Conservation (phyloP, 1,140 invertebrate genomes). For the Sminthurinus signatus region DNA sequence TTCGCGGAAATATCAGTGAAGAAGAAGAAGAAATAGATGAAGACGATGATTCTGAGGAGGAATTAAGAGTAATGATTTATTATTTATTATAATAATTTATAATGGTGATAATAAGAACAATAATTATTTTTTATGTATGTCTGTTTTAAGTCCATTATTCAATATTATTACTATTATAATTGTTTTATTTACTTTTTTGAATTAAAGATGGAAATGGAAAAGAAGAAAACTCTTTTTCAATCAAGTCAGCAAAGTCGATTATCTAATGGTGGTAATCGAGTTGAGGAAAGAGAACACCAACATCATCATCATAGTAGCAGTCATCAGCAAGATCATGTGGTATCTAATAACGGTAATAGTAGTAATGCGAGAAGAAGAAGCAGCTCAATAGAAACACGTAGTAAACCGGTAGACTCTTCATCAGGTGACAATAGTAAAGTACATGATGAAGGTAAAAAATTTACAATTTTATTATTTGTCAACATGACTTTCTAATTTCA, state of each 20-base stretch:
- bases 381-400: neutral
- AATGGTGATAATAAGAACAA: neutral
- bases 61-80: neutral
- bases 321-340: neutral
- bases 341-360: neutral
- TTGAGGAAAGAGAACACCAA: no score
- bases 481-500: neutral
- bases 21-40: neutral
- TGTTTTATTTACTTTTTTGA: neutral
- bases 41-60: neutral
- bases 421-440: constrained; percentile 14
- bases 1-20: no score
- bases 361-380: neutral
- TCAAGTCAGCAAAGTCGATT: neutral
- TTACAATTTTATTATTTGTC: neutral
- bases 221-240: neutral
- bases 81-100: neutral
- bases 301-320: no score
- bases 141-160: neutral
- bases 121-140: neutral
- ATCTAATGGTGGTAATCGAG: neutral
- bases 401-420: neutral
- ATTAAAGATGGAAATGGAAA: constrained; percentile 4
- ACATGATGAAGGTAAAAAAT: neutral
- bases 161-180: neutral